phyloP scores from a whole-genome alignment of 2,888 invertebrate genomes.

The Metalampra italica region DNA sequence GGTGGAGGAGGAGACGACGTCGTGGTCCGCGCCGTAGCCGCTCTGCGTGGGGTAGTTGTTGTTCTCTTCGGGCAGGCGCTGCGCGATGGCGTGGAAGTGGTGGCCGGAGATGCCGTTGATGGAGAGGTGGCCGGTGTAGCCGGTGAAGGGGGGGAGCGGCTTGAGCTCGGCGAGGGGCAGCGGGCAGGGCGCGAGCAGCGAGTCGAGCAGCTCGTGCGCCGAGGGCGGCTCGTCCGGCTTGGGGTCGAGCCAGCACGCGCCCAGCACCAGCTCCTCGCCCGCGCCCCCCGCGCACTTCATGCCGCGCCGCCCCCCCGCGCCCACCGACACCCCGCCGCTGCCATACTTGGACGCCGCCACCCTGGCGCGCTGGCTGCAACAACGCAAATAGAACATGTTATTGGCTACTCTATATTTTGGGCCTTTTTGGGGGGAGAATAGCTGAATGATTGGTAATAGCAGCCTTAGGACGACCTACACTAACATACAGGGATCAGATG shows the following conservation, averaged over 20 bases:
- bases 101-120: slow-evolving; percentile 93
- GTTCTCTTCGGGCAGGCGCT: slow-evolving; percentile 85
- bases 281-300: slow-evolving; percentile 79
- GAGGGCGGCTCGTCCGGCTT: slow-evolving; percentile 67
- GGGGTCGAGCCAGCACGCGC: slow-evolving; percentile 85
- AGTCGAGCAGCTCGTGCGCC: slow-evolving; percentile 85
- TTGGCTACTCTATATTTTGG: too few relatives aligned
- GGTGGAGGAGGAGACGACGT: slow-evolving; percentile 86
- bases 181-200: slow-evolving; percentile 80
- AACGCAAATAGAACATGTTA: slow-evolving; percentile 23
- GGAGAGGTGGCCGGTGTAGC: slow-evolving; percentile 90
- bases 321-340: slow-evolving; percentile 66
- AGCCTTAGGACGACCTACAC: too few relatives aligned
- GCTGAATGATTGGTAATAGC: too few relatives aligned
- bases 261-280: slow-evolving; percentile 85
- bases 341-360: slow-evolving; percentile 78
- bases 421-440: too few relatives aligned
- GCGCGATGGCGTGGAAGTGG: slow-evolving; percentile 91
- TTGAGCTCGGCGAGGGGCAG: slow-evolving; percentile 91
- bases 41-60: slow-evolving; percentile 83
- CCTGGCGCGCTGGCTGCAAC: slow-evolving; percentile 65
- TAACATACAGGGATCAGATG: too few relatives aligned
- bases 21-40: slow-evolving; percentile 81
- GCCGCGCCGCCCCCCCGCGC: slow-evolving; percentile 65
- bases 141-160: slow-evolving; percentile 89